phyloP scores from a whole-genome alignment of 92 coral and sea anemone genomes.

The Porites divaricata region DNA sequence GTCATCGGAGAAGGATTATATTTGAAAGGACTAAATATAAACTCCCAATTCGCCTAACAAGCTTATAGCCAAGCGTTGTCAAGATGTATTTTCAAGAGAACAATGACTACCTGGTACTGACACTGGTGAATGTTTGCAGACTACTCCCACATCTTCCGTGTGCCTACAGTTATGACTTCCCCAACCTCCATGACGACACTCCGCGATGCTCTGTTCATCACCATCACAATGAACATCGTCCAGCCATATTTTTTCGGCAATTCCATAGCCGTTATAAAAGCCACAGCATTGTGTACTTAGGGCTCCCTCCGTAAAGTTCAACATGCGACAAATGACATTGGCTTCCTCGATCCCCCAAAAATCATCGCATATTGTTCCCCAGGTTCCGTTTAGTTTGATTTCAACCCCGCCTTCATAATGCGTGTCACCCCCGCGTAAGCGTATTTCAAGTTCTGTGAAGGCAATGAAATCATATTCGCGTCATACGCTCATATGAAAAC shows the following conservation, averaged over 20 bases:
- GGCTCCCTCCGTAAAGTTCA: conserved; percentile 57
- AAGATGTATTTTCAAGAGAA: not conserved
- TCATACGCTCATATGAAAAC: no score
- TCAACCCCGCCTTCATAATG: conserved; percentile 61
- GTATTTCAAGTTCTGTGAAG: conserved; percentile 35
- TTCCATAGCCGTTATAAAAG: conserved; percentile 23
- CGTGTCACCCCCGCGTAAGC: conserved; percentile 40
- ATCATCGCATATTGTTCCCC: conserved; percentile 75
- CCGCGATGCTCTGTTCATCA: conserved; percentile 34
- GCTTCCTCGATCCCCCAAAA: conserved; percentile 66
- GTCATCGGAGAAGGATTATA: no score
- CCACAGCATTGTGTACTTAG: conserved; percentile 37
- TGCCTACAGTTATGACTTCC: conserved; percentile 45
- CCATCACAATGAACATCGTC: conserved; percentile 46
- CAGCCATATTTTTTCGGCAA: conserved; percentile 28
- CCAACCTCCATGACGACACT: conserved; percentile 34
- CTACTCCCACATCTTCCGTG: conserved; percentile 38
- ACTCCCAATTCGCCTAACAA: no score
- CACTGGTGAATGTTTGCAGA: conserved; percentile 32
- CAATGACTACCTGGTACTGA: conserved; percentile 8
- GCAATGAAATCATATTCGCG: not conserved
- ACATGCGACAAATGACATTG: conserved; percentile 61
- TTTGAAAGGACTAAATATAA: no score
- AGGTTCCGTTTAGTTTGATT: conserved; percentile 18
- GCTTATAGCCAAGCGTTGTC: no score